Base-by-base conservation (phyloP, 2,113 vertebrate species). In the Cettia cetti region DNA sequence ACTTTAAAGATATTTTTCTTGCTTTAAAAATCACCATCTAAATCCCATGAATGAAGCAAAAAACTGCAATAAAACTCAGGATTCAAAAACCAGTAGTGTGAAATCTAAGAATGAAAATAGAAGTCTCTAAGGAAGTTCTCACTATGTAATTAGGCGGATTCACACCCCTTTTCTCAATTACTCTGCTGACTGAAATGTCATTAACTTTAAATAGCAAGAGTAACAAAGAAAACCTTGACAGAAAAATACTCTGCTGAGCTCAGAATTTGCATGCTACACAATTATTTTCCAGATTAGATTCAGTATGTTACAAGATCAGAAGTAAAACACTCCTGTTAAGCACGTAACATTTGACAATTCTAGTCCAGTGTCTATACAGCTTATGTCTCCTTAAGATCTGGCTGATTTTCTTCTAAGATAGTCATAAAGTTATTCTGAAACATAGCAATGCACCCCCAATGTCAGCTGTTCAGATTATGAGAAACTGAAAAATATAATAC, bases 371-470 rank as follows among this genome's bases (percentile, higher is more conserved):
- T 33, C 7, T 59, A 10, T 22, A 57, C 13, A 54, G 14, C 4
- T 83, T 77, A 24, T 26, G 4, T 10, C 17, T 63, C 20, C 21
- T 49, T 56, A 53, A 70, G 76, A 53, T 7, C 19, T 28, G 13
- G 10, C 3, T 19, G 4, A 13, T 49, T 72, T 61, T 17, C 30
- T 61, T 76, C 22, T 80, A 82, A 64, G 17, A 52, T 1, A 31
- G 13, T 15, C 1, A 6, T 45, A 27, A 82, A 56, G 24, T 19
- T 56, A 12, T 47, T 87, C 42, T 39, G 40, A 79, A 82, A 61
- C 1, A 10, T 1, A 61, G 23, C 18, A 75, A 24, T 15, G 21
- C 6, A 63, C 2, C 10, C 9, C 4, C 19, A 30, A 10, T 15
- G 10, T 33, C 9, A 54, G 27, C 27, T 24, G 50, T 19, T 69